Evolutionary conservation across 2,797 vertebrate genomes (phyloP), one percentile per base, ranked within the genome.

Genomic region (Propithecus deckenii): DNA sequence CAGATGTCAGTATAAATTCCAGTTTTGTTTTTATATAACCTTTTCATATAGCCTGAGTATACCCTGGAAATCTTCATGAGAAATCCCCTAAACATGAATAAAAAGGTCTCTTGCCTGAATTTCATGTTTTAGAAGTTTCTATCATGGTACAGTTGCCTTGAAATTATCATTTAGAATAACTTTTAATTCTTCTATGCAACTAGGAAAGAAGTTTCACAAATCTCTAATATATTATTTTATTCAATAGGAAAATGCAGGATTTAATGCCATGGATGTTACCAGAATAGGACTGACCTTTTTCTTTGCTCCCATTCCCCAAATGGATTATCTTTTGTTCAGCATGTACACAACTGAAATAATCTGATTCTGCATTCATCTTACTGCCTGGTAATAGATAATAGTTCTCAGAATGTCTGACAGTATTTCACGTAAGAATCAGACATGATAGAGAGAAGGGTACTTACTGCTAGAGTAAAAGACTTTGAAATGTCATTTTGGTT

Each of bases 401-500:
- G 84, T 93, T 95, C 63, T 96, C 84, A 89, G 69, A 95, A 94
- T 87, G 69, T 52, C 89, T 86, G 93, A 96, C 84, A 92, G 61
- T 65, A 86, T 93, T 96, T 96, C 95, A 92, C 86, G 52, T 85
- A 76, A 94, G 90, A 48, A 78, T 63, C 63, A 76, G 61, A 93
- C 65, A 13, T 75, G 52, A 95, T 50, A 91, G 61, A 65, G 17
- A 91, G 71, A 93, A 67, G 65, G 41, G 59, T 35, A 89, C 84
- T 80, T 46, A 89, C 84, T 80, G 79, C 75, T 72, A 46, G 72
- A 95, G 84, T 41, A 92, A 92, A 86, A 89, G 90, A 74, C 86
- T 96, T 93, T 96, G 83, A 98, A 97, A 97, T 97, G 91, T 94
- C 94, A 95, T 84, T 96, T 94, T 96, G 93, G 96, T 86, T 97